Evolutionary conservation across 2,888 invertebrate genomes (phyloP).

Genomic region (Leucophora obtusa): DNA sequence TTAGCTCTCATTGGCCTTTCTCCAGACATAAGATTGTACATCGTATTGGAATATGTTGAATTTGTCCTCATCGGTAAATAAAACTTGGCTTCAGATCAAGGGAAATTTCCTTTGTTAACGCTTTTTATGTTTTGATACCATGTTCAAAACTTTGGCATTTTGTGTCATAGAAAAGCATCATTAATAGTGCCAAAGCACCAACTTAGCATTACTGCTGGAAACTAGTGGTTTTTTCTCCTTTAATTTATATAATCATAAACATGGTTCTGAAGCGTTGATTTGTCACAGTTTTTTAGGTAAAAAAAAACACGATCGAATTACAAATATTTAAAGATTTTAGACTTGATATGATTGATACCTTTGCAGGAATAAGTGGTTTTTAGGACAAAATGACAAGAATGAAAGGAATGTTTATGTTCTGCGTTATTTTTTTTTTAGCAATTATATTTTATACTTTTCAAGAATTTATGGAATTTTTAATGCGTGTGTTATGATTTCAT

Average conservation of each 20-base stretch:
- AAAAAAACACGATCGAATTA: slow-evolving; percentile 13
- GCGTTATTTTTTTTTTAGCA: slow-evolving; percentile 26
- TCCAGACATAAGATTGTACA: no score
- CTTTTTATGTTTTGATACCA: no score
- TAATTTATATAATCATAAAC: slow-evolving; percentile 51
- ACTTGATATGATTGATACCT: slow-evolving; percentile 48
- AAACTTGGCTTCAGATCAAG: no score
- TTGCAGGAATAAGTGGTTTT: background rate
- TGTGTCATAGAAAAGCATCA: no score
- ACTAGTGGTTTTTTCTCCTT: slow-evolving; percentile 7
- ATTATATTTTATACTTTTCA: slow-evolving; percentile 40
- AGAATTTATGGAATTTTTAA: slow-evolving; percentile 52
- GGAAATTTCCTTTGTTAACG: no score
- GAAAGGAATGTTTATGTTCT: background rate
- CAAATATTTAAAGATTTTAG: slow-evolving; percentile 30
- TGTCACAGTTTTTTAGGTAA: slow-evolving; percentile 64
- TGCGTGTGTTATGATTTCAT: slow-evolving; percentile 38
- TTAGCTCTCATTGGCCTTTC: no score
- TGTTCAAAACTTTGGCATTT: no score
- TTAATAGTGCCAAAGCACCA: no score
- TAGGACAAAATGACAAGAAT: background rate
- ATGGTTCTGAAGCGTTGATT: slow-evolving; percentile 63
- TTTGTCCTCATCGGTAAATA: no score
- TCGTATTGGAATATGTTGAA: no score
- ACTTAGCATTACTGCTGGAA: no score